Evolutionary conservation across 1,140 invertebrate species (phyloP).

Genomic region (Coelopa frigida): DNA sequence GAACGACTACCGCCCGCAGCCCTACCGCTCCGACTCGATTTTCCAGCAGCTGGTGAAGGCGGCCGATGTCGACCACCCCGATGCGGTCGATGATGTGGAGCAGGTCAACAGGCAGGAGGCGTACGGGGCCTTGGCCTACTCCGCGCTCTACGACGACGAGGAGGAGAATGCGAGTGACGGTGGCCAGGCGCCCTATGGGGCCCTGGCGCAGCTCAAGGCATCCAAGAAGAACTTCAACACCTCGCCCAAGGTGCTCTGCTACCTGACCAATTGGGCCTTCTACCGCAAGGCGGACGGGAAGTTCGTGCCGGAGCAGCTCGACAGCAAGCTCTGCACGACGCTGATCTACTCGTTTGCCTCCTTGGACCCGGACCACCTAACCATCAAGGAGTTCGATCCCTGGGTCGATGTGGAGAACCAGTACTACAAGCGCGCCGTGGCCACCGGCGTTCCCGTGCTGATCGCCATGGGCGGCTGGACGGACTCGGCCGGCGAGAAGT

Average conservation of each 20-base stretch:
- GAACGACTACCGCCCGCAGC: conserved; percentile 19
- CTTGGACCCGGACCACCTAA: conserved; percentile 65
- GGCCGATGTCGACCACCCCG: conserved; percentile 22
- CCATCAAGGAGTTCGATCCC: conserved; percentile 71
- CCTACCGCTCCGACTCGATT: conserved; percentile 33
- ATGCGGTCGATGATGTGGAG: conserved; percentile 29
- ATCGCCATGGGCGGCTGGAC: conserved; percentile 86
- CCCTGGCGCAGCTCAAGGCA: conserved; percentile 20
- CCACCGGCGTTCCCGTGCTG: conserved; percentile 54
- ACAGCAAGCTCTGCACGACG: conserved; percentile 74
- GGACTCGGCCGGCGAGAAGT: conserved; percentile 76
- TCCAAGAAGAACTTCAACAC: conserved; percentile 25
- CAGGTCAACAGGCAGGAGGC: conserved; percentile 19
- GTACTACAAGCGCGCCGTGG: conserved; percentile 46
- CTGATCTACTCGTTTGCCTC: conserved; percentile 86
- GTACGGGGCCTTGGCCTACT: conserved; percentile 22
- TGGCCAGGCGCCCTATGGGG: conserved; percentile 22
- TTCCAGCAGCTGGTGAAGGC: conserved; percentile 34
- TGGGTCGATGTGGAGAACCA: conserved; percentile 81
- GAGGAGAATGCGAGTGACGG: neutral
- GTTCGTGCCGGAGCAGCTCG: conserved; percentile 78
- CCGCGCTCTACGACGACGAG: neutral
- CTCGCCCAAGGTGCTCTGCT: conserved; percentile 63
- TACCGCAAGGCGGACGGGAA: conserved; percentile 74
- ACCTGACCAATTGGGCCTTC: conserved; percentile 82